phyloP scores from a whole-genome alignment of 2,888 invertebrate genomes.

The Trichopria drosophilae region DNA sequence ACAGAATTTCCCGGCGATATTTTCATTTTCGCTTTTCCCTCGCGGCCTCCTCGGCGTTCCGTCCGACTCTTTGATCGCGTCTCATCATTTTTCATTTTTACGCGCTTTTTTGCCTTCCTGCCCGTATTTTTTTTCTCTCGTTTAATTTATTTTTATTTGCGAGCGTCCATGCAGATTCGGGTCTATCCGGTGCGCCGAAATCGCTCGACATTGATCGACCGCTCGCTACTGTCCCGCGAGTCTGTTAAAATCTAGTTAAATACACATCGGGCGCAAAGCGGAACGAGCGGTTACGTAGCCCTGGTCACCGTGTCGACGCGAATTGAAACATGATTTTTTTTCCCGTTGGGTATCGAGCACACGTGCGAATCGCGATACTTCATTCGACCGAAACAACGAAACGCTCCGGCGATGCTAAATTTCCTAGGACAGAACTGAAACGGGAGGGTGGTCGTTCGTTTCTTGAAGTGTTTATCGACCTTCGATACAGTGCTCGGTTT shows the following conservation, averaged over 20 bases:
- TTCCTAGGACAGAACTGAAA: too few relatives aligned
- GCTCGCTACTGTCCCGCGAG: conserved; percentile 47
- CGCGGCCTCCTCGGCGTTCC: conserved; percentile 17
- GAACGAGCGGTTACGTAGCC: conserved; percentile 37
- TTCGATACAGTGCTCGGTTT: too few relatives aligned
- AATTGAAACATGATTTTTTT: conserved; percentile 52
- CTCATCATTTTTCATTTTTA: conserved; percentile 1
- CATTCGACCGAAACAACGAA: too few relatives aligned
- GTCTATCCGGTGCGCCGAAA: conserved; percentile 44
- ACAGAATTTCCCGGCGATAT: conserved; percentile 15
- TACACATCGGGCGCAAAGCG: conserved; percentile 42
- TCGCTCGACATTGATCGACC: conserved; percentile 53
- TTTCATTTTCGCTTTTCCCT: conserved; percentile 13
- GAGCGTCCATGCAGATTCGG: too few relatives aligned
- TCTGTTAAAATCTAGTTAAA: conserved; percentile 55
- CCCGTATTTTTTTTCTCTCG: conserved; percentile 2
- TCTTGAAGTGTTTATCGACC: too few relatives aligned
- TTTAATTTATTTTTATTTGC: too few relatives aligned
- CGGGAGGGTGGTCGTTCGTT: too few relatives aligned
- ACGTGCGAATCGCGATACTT: too few relatives aligned
- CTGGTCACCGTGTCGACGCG: conserved; percentile 31
- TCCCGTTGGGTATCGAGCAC: too few relatives aligned
- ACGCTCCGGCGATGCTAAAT: too few relatives aligned
- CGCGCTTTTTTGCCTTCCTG: conserved; percentile 10
- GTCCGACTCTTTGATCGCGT: conserved; percentile 11